These are phyloP conservation scores for Spea hammondii DNA, from an alignment of 2,797 vertebrate species.

Conservation along the genomic window DNA sequence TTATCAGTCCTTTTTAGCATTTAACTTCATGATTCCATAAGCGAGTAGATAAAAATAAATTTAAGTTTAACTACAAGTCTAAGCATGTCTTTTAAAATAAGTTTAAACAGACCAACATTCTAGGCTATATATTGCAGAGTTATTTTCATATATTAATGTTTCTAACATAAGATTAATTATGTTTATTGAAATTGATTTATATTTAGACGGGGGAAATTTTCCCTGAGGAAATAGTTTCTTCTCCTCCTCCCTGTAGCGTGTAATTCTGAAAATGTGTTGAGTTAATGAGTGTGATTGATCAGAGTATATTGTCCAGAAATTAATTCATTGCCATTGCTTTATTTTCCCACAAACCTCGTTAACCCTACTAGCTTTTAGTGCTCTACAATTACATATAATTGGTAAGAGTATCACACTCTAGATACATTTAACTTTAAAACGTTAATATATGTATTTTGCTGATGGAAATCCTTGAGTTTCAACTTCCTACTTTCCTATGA, in stretches of 20 bases:
- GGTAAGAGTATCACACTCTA: slow-evolving; percentile 54
- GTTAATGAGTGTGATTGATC: slow-evolving; percentile 64
- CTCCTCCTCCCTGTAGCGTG: slow-evolving; percentile 54
- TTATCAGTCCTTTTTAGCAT: background rate
- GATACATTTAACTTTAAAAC: slow-evolving; percentile 58
- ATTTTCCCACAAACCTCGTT: slow-evolving; percentile 60
- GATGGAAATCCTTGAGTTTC: slow-evolving; percentile 32
- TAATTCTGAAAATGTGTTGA: slow-evolving; percentile 65
- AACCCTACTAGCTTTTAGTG: slow-evolving; percentile 59
- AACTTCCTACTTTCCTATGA: slow-evolving; percentile 8
- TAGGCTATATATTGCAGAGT: slow-evolving; percentile 15
- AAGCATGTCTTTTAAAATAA: slow-evolving; percentile 11
- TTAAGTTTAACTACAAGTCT: slow-evolving; percentile 7
- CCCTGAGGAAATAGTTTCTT: slow-evolving; percentile 61
- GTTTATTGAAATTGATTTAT: slow-evolving; percentile 61
- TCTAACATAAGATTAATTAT: slow-evolving; percentile 60
- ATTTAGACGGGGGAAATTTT: slow-evolving; percentile 59
- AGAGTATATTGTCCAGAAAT: slow-evolving; percentile 61
- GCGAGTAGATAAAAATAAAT: background rate
- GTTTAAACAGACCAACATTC: slow-evolving; percentile 15
- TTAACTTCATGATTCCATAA: background rate
- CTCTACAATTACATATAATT: slow-evolving; percentile 59
- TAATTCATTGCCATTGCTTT: slow-evolving; percentile 58
- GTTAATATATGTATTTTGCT: slow-evolving; percentile 59
- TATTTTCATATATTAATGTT: slow-evolving; percentile 56